A percentile compares a stretch with the other conserved stretches of the same genome.
Conservation (phyloP, 2,797 vertebrate genomes). For the Paratrypauchen microcephalus region DNA sequence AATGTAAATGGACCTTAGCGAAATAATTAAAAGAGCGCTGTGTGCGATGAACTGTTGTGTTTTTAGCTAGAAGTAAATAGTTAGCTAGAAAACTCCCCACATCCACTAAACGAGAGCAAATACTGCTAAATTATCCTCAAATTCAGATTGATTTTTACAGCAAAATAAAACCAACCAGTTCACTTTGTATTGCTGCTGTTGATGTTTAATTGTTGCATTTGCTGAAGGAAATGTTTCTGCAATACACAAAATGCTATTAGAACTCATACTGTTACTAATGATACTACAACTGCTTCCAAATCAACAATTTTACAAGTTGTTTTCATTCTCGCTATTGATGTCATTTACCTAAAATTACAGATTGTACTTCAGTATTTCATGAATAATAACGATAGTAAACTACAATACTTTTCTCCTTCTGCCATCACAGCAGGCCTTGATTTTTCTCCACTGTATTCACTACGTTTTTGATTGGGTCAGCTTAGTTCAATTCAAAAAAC, state of each 20-base stretch:
- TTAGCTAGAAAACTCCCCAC: constrained; percentile 12
- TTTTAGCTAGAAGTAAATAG: too few species aligned
- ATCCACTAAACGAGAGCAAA: constrained; percentile 12
- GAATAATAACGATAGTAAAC: background rate
- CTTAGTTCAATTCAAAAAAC: constrained; percentile 48
- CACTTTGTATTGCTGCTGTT: background rate
- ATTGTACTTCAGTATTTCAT: background rate
- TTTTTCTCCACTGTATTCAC: background rate
- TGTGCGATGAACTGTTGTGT: constrained; percentile 21
- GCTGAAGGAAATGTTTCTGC: too few species aligned
- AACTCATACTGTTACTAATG: too few species aligned
- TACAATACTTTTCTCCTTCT: background rate
- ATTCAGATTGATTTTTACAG: background rate
- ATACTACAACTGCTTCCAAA: too few species aligned
- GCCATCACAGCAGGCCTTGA: background rate
- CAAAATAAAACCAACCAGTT: background rate
- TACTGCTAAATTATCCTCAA: background rate
- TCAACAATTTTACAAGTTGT: too few species aligned
- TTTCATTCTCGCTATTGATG: background rate
- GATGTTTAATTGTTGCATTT: background rate
- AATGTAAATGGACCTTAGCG: constrained; percentile 52
- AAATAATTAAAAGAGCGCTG: constrained; percentile 39
- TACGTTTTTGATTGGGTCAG: too few species aligned
- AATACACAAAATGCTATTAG: too few species aligned
- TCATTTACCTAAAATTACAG: background rate